Base-by-base conservation (phyloP, 2,113 vertebrate genomes). In the Oostethus manadensis region DNA sequence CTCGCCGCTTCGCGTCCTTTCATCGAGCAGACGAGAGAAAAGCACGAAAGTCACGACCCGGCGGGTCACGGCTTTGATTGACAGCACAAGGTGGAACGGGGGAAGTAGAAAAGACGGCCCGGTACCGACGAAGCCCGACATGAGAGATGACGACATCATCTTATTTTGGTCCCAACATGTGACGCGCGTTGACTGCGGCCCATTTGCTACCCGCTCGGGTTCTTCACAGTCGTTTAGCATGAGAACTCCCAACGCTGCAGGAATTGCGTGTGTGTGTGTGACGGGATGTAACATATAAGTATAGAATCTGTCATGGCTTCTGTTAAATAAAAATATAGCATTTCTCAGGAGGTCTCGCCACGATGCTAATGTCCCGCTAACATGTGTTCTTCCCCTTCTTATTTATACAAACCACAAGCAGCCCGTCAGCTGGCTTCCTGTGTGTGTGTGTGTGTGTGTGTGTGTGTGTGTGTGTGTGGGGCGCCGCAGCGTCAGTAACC, bases 191-290 rank as follows among this genome's bases (percentile, higher is more conserved):
- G 46, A 18, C 16, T 16, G 62, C 63, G 48, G 23, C 23, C 23
- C 51, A 8, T 38, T 53, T 60, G 63, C 58, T 38, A 15, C 44
- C n/a, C 64, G 55, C 10, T 35, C 46, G 68, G 59, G 77, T 71
- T 61, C 49, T 88, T 86, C 87, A 86, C 86, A 86, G 86, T 83
- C 56, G 58, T 46, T 69, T 79, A 83, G 69, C 63, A 64, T 83
- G 21, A 6, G 35, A 58, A 10, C 35, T 79, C 77, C n/a, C 76
- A 76, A 81, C 78, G 64, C 64, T 74, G 46, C 59, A 50, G 62
- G 33, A 62, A 47, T 42, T 42, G 1, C 5, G 13, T 14, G 13
- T 14, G 38, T 42, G 11, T 42, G 13, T 13, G 26, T 29, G 1
- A 11, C 38, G 10, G 10, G 9, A 14, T 42, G 5, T 42, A 42